Evolutionary conservation across 2,888 invertebrate genomes (phyloP), one percentile per base, ranked within the genome.

Genomic region (Buathra laborator): DNA sequence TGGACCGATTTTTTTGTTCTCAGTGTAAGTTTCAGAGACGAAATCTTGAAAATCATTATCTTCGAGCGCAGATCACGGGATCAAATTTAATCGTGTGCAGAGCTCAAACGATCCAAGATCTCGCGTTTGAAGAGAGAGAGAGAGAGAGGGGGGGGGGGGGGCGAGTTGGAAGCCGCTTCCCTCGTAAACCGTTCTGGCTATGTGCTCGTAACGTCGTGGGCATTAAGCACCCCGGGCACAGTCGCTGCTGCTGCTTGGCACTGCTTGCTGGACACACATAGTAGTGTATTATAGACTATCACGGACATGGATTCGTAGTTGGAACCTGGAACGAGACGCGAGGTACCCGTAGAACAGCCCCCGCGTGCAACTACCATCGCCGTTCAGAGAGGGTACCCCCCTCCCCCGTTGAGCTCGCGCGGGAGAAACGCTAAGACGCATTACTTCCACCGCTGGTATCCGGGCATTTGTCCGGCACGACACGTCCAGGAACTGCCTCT

Each of bases 401-500:
- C 7, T 37, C 1, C 9, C 37, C 37, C 9, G 3, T 53, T 19
- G n/a, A 9, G 48, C 10, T 37, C 64, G 84, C 77, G 86, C 89
- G 87, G 71, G 82, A 66, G 79, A 82, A 62, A 78, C 62, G 88
- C 90, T 87, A 92, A 94, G 94, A 94, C 90, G 91, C 92, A 94
- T 93, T 92, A 90, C 93, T 93, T 94, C 93, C 93, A 94, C 91
- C 88, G 85, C 91, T 89, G 90, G 93, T 93, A 94, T 94, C 94
- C 93, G 94, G 93, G 90, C 93, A 94, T 94, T 93, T 93, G 94
- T 93, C 93, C 93, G 87, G 89, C 88, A 88, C 92, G 93, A 92
- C 93, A 91, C 90, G 89, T 91, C 90, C 92, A 93, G 93, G 93
- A 93, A 93, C 92, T 90, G 88, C 86, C 79, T 81, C 83, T 84